Evolutionary conservation across 1,140 invertebrate genomes (phyloP), one percentile per base, ranked within the genome.

Genomic region (Brachystomella parvula): DNA sequence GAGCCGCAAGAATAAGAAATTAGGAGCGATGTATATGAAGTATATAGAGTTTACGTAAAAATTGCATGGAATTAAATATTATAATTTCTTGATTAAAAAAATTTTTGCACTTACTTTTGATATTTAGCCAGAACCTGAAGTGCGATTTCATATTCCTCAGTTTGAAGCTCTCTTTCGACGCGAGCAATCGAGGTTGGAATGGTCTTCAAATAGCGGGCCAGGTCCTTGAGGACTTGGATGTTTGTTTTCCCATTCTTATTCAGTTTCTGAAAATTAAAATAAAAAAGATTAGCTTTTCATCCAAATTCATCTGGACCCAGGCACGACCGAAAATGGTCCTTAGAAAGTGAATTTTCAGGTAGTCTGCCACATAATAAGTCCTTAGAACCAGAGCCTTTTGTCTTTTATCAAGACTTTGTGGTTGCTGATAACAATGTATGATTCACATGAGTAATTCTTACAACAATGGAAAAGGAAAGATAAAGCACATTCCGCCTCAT

Each of bases 101-200:
- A 3, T 29, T 3, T 17, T 30, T 12, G 6, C n/a, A 59, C 47
- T 47, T 68, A 73, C 71, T 70, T 70, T 32, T 63, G 63, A 44
- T 68, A 58, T 65, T 68, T 70, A 35, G 53, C 61, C 24, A 73
- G 35, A 26, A 66, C 66, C 35, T 73, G 68, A 1, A 73, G 56
- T 26, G 71, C 68, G 44, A 68, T 67, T 39, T 73, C 71, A 47
- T 73, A 73, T 47, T 70, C 68, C 47, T 70, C 65, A 19, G 66
- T 26, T 2, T 17, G 33, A 15, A 73, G 47, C 56, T 73, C 71
- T 32, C 61, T 64, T 47, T 73, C 71, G 31, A 73, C 65, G 12
- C 62, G 64, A 17, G 47, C 30, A 31, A 73, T 73, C 24, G 31
- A 39, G 21, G 61, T 28, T 0, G 71, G 71, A 59, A 73, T 49